phyloP scores from a whole-genome alignment of 1,140 invertebrate species.

The Sycophaga agraensis region DNA sequence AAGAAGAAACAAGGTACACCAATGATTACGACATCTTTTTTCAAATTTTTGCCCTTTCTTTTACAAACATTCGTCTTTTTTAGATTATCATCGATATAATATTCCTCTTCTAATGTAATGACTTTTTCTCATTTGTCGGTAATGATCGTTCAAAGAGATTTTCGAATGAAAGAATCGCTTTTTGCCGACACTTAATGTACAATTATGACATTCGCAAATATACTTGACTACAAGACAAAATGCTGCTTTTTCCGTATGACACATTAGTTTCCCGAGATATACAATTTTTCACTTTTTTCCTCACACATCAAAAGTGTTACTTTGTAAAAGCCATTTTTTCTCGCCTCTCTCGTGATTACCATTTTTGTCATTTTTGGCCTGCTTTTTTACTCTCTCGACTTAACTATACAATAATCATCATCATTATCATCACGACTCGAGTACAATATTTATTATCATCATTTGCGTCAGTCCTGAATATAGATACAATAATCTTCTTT shows the following conservation, averaged over 20 bases:
- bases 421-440: conserved; percentile 54
- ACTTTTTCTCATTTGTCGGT: conserved; percentile 7
- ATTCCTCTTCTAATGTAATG: not conserved
- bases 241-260: conserved; percentile 2
- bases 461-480: conserved; percentile 54
- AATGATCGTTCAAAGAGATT: conserved; percentile 2
- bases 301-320: conserved; percentile 4
- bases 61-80: conserved; percentile 23
- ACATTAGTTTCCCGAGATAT: conserved; percentile 12
- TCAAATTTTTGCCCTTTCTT: conserved; percentile 13
- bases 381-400: conserved; percentile 35
- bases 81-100: conserved; percentile 18
- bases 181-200: conserved; percentile 24
- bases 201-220: conserved; percentile 26
- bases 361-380: conserved; percentile 20
- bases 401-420: conserved; percentile 55
- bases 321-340: not conserved
- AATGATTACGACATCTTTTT: conserved; percentile 29
- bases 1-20: conserved; percentile 43
- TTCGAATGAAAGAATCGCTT: not conserved
- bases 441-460: conserved; percentile 45
- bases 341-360: conserved; percentile 29
- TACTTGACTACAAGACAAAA: conserved; percentile 16
- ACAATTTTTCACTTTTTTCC: conserved; percentile 13
- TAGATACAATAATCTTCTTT: conserved; percentile 56